phyloP scores from a whole-genome alignment of 2,113 vertebrate genomes.

The Phylloscopus trochiloides region DNA sequence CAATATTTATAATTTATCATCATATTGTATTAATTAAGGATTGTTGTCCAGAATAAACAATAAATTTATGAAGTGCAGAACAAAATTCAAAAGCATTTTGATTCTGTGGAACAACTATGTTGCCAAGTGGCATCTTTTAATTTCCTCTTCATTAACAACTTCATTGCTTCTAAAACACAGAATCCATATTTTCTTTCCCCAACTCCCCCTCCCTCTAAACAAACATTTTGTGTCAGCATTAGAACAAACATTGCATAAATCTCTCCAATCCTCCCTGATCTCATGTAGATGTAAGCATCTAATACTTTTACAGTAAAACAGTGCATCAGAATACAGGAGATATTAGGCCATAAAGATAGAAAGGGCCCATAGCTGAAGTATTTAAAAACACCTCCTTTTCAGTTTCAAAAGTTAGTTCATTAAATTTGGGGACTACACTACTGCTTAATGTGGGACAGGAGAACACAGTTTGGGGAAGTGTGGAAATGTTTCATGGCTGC shows the following conservation, averaged over 20 bases:
- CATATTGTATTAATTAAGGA: background rate
- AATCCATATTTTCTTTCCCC: background rate
- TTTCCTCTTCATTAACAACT: background rate
- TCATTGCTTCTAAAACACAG: background rate
- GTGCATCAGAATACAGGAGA: background rate
- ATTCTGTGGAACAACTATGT: background rate
- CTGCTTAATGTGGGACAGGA: background rate
- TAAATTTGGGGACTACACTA: background rate
- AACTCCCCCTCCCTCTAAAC: background rate
- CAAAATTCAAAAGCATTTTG: background rate
- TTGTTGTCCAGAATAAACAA: background rate
- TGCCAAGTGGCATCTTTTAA: background rate
- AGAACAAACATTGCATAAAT: background rate
- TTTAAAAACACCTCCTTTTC: background rate
- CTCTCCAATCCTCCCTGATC: background rate
- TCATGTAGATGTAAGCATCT: background rate
- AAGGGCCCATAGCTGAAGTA: background rate
- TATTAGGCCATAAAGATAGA: background rate
- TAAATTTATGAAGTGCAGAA: background rate
- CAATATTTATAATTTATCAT: background rate
- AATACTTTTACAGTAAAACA: background rate
- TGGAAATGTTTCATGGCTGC: background rate
- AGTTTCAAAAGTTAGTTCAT: background rate
- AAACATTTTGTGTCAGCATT: background rate
- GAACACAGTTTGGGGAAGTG: rapidly evolving